Base-by-base conservation (phyloP, 2,113 vertebrate species). In the Sylvicapra grimmia region DNA sequence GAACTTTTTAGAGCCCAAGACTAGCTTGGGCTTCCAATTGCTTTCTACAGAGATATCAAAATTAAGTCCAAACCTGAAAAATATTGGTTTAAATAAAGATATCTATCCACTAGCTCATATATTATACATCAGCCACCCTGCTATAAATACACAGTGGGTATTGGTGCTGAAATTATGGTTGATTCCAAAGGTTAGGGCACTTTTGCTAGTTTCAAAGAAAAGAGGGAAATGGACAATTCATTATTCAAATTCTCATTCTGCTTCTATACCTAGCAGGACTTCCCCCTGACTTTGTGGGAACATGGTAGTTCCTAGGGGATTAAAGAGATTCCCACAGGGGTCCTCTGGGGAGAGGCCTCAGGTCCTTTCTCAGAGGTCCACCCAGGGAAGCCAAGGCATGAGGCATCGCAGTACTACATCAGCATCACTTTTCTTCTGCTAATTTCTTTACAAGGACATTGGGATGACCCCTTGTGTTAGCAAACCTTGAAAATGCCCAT, bases 1-100 rank as follows among this genome's bases (percentile, higher is more conserved):
- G 96, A 94, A 96, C 98, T 98, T 75, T 72, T 75, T 75, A 40
- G n/a, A 40, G 96, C 95, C 97, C 96, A 97, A 97, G 96, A 97
- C 33, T 82, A 95, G n/a, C n/a, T 56, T 94, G 68, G 44, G 93
- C 82, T 95, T 97, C 23, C 25, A 83, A 94, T 94, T 98, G 91
- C 96, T 98, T 98, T 98, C 97, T 98, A 98, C 94, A 89, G 36
- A 86, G 91, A 95, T 90, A 97, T 96, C 96, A 98, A 98, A 98
- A 98, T 98, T 82, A 98, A 98, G 65, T 97, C 87, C 98, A 98
- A 98, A 98, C 95, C 89, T 97, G 90, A 97, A 97, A 98, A 98
- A 98, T 92, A 93, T 49, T 91, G 75, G 63, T 96, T 98, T 98
- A 98, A 98, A 98, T 98, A 98, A 98, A 96, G 93, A 91, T 98